Evolutionary conservation across 2,797 vertebrate genomes (phyloP).

Genomic region (Myotis findleyi): DNA sequence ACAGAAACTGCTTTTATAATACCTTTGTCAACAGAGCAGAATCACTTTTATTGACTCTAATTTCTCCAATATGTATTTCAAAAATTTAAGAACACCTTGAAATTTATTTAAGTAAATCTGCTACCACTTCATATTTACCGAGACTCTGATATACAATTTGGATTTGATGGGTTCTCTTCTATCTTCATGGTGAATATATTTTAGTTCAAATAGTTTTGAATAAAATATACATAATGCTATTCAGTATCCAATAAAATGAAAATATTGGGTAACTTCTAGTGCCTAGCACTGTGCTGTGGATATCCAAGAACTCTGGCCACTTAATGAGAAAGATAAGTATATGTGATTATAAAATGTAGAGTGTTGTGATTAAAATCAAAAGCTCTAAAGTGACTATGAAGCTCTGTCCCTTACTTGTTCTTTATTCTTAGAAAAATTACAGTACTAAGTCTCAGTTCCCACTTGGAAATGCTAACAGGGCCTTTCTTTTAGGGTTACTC

Average conservation of each 20-base stretch:
- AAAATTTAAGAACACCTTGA: constrained; percentile 63
- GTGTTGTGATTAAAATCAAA: background rate
- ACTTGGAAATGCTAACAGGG: background rate
- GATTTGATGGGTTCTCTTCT: constrained; percentile 46
- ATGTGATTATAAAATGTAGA: background rate
- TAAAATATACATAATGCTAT: background rate
- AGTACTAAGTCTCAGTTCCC: background rate
- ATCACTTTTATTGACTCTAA: constrained; percentile 66
- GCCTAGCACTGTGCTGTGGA: background rate
- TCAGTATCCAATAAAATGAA: background rate
- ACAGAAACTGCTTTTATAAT: background rate
- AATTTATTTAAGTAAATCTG: constrained; percentile 78
- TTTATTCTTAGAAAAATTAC: background rate
- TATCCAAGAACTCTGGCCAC: background rate
- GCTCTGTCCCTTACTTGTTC: background rate
- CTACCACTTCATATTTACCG: constrained; percentile 63
- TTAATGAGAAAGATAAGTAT: background rate
- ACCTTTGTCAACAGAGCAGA: background rate
- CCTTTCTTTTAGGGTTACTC: background rate
- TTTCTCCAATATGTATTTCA: constrained; percentile 71
- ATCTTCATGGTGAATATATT: constrained; percentile 51
- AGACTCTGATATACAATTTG: constrained; percentile 67
- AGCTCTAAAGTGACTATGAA: background rate
- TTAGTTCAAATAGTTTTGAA: constrained; percentile 55
- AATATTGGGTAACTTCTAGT: background rate